Conservation (phyloP, 2,888 invertebrate species). For the Chalcosyrphus nemorum region DNA sequence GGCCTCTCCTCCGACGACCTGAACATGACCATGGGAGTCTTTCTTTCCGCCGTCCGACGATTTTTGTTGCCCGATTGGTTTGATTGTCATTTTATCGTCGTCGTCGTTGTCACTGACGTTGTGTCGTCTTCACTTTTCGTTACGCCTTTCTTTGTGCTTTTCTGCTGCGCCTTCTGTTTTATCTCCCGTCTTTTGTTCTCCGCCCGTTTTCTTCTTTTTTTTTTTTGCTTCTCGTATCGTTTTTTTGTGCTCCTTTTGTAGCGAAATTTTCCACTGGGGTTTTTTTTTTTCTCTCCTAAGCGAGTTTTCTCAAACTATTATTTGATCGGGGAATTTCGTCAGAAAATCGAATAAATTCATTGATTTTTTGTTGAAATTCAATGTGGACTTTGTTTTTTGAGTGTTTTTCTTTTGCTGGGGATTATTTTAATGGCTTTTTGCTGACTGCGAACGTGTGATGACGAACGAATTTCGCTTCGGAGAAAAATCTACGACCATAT, state of each 20-base stretch:
- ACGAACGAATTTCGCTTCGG: slow-evolving; percentile 65
- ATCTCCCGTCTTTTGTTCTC: slow-evolving; percentile 58
- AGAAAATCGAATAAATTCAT: neutral
- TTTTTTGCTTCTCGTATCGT: neutral
- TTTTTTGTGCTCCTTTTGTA: slow-evolving; percentile 29
- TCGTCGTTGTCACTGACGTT: slow-evolving; percentile 2
- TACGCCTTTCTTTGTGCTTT: slow-evolving; percentile 21
- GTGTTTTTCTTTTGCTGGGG: neutral
- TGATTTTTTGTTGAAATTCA: slow-evolving; percentile 16
- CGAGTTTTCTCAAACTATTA: slow-evolving; percentile 17
- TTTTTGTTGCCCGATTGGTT: slow-evolving; percentile 78
- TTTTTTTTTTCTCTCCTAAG: neutral
- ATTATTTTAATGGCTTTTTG: slow-evolving; percentile 34
- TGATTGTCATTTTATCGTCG: slow-evolving; percentile 79
- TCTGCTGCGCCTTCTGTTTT: slow-evolving; percentile 27
- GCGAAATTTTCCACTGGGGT: slow-evolving; percentile 66
- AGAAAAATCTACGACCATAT: slow-evolving; percentile 69
- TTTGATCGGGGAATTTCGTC: slow-evolving; percentile 25
- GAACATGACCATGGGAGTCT: slow-evolving; percentile 75
- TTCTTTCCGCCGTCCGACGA: slow-evolving; percentile 75
- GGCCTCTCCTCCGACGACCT: slow-evolving; percentile 64
- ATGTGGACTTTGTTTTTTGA: slow-evolving; percentile 25
- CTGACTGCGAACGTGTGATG: slow-evolving; percentile 54
- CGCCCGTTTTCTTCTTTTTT: slow-evolving; percentile 22
- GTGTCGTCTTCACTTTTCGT: slow-evolving; percentile 49